A percentile compares a stretch with the other conserved stretches of the same genome.
Conservation (phyloP, 2,797 vertebrate species). For the Sparus aurata region DNA sequence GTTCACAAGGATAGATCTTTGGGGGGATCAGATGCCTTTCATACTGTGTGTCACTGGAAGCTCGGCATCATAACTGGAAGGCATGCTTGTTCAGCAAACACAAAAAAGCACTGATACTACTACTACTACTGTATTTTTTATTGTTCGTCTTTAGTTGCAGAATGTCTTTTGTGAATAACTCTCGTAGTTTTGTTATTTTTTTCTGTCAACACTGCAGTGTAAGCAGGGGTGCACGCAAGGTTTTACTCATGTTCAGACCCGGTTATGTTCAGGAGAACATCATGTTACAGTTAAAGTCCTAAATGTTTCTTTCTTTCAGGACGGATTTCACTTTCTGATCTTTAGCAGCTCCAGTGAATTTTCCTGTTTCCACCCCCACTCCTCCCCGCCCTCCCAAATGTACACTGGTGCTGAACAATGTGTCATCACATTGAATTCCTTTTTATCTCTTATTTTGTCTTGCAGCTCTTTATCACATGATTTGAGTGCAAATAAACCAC, state of each 20-base stretch:
- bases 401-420: slow-evolving; percentile 82
- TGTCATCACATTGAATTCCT: slow-evolving; percentile 77
- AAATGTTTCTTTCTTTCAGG: background rate
- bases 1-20: background rate
- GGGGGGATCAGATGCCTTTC: slow-evolving; percentile 48
- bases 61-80: slow-evolving; percentile 42
- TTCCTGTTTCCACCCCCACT: slow-evolving; percentile 34
- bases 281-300: slow-evolving; percentile 12
- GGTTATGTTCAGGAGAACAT: slow-evolving; percentile 16
- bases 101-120: slow-evolving; percentile 57
- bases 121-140: slow-evolving; percentile 44
- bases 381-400: slow-evolving; percentile 33
- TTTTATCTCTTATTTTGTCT: slow-evolving; percentile 70
- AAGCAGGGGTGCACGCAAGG: slow-evolving; percentile 36
- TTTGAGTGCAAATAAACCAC: slow-evolving; percentile 89
- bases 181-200: slow-evolving; percentile 46
- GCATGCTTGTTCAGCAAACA: slow-evolving; percentile 46
- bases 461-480: slow-evolving; percentile 85
- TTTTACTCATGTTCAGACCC: slow-evolving; percentile 33
- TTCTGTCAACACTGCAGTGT: slow-evolving; percentile 40
- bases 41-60: slow-evolving; percentile 30
- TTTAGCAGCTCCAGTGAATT: slow-evolving; percentile 36
- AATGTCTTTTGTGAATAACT: slow-evolving; percentile 43
- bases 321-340: slow-evolving; percentile 39
- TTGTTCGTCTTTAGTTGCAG: slow-evolving; percentile 46